A percentile compares a stretch with the other conserved stretches of the same genome.
These are phyloP conservation scores for Latrodectus geometricus DNA, from an alignment of 1,140 invertebrate species.

Conservation along the genomic window DNA sequence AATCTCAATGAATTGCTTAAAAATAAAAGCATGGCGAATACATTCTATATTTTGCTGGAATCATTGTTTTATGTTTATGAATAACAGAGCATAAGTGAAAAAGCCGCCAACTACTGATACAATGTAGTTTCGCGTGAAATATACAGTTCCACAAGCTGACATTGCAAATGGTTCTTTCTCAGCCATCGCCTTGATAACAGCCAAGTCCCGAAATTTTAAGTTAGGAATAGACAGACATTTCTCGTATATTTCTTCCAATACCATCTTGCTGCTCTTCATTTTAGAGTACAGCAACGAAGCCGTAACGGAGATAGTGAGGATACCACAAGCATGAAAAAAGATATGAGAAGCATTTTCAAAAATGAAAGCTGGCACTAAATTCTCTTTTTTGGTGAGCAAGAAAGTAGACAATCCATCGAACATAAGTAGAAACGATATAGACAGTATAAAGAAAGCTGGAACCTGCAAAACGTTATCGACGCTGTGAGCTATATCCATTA, in stretches of 20 bases:
- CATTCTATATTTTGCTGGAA: too few species aligned
- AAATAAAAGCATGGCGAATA: too few species aligned
- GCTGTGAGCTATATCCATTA: too few species aligned
- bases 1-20: too few species aligned
- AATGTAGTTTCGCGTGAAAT: slow-evolving; percentile 18
- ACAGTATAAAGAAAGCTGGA: too few species aligned
- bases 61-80: slow-evolving; percentile 17
- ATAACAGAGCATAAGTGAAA: slow-evolving; percentile 11
- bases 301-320: background rate
- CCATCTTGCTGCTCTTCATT: background rate
- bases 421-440: slow-evolving; percentile 15
- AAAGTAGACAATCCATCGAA: slow-evolving; percentile 10
- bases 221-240: background rate
- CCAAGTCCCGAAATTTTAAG: background rate
- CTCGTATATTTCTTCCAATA: background rate
- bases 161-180: background rate
- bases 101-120: slow-evolving; percentile 15
- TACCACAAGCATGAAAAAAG: background rate
- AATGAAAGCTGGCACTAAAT: background rate
- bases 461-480: too few species aligned
- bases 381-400: background rate
- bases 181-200: slow-evolving; percentile 9
- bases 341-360: background rate
- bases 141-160: background rate
- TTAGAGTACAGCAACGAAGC: background rate